phyloP scores from a whole-genome alignment of 2,113 vertebrate species.

The Balaeniceps rex region DNA sequence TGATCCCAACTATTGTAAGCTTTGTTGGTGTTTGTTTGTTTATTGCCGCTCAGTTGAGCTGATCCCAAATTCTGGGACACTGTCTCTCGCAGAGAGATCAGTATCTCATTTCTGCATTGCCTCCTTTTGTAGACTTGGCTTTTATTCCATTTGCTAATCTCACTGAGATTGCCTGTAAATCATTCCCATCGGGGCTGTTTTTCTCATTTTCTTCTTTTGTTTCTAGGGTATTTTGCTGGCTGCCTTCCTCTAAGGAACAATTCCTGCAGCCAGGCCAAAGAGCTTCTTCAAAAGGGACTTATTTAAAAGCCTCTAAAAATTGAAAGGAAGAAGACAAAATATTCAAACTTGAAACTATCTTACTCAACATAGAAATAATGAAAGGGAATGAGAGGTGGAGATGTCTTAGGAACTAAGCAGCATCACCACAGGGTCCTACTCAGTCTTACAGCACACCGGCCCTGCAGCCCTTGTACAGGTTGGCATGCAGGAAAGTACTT shows the following conservation, averaged over 20 bases:
- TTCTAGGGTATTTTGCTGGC: slow-evolving; percentile 7
- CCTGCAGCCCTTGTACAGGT: background rate
- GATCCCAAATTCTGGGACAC: background rate
- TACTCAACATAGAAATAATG: background rate
- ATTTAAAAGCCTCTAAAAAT: background rate
- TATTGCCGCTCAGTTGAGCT: background rate
- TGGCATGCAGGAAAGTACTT: background rate
- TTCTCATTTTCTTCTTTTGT: slow-evolving; percentile 36
- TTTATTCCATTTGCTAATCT: background rate
- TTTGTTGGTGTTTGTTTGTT: background rate
- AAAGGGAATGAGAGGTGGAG: background rate
- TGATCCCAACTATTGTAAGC: background rate
- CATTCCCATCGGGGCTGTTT: background rate
- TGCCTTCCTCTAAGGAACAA: background rate
- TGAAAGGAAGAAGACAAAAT: background rate
- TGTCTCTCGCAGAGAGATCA: background rate
- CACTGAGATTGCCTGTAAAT: background rate
- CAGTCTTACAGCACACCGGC: background rate
- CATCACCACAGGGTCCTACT: background rate
- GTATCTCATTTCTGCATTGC: background rate
- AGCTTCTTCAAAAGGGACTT: background rate
- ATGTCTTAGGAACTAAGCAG: background rate
- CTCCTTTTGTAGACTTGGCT: slow-evolving; percentile 1
- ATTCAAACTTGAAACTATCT: background rate
- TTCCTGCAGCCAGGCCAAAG: background rate